These are phyloP conservation scores for Poecilia picta DNA, from an alignment of 2,797 vertebrate species.

Conservation along the genomic window DNA sequence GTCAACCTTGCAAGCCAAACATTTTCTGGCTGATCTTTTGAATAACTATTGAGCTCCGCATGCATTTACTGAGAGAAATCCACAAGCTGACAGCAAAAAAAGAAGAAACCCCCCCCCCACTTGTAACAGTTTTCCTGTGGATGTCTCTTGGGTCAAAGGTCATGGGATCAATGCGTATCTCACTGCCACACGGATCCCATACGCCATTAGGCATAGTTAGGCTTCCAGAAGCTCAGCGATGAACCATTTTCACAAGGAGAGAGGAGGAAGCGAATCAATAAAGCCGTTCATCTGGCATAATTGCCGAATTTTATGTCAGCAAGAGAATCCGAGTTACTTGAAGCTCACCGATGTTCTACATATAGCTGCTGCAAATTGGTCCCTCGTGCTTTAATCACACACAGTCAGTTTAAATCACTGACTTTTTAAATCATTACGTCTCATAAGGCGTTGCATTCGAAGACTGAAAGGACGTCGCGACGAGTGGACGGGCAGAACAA, in stretches of 20 bases:
- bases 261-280: conserved; percentile 70
- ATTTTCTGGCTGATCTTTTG: conserved; percentile 40
- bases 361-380: conserved; percentile 74
- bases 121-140: conserved; percentile 45
- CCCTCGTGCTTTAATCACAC: conserved; percentile 76
- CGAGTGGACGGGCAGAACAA: conserved; percentile 61
- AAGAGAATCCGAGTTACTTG: conserved; percentile 63
- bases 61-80: conserved; percentile 18
- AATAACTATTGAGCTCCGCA: conserved; percentile 37
- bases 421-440: conserved; percentile 79
- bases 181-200: conserved; percentile 66
- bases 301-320: conserved; percentile 72
- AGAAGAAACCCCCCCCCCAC: neutral
- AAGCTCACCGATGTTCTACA: conserved; percentile 68
- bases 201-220: conserved; percentile 44
- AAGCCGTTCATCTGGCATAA: conserved; percentile 70
- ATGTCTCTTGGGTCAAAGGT: conserved; percentile 62
- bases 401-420: conserved; percentile 75
- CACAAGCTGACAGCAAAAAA: conserved; percentile 20
- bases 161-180: conserved; percentile 65
- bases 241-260: conserved; percentile 56
- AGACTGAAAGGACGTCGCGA: conserved; percentile 55
- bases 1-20: conserved; percentile 15
- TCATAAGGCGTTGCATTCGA: conserved; percentile 63
- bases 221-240: conserved; percentile 50